Percentiles rank a stretch among this genome's conserved stretches.
Evolutionary conservation across 1,140 invertebrate genomes (phyloP).

Genomic region (Zaprionus tsacasi): DNA sequence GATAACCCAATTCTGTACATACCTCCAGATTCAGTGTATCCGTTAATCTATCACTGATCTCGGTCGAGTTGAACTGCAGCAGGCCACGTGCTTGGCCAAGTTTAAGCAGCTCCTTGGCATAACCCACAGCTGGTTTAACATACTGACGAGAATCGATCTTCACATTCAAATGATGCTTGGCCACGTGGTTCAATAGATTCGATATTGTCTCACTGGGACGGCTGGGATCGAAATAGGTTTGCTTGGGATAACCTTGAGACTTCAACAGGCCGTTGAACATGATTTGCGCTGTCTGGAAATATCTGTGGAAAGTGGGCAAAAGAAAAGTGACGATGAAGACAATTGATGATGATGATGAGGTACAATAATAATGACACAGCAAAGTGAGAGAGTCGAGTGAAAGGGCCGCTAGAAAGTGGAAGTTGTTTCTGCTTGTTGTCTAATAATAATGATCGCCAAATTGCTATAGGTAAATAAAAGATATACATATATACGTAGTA

Average conservation of each 20-base stretch:
- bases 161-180: conserved; percentile 89
- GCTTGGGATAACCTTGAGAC: conserved; percentile 89
- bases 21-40: conserved; percentile 91
- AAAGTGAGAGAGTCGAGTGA: conserved; percentile 53
- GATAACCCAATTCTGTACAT: conserved; percentile 44
- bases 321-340: conserved; percentile 40
- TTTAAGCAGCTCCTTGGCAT: conserved; percentile 88
- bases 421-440: conserved; percentile 54
- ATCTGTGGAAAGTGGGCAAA: conserved; percentile 86
- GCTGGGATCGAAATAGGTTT: conserved; percentile 88
- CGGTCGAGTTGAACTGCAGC: conserved; percentile 86
- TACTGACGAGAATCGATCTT: conserved; percentile 90
- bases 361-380: conserved; percentile 64
- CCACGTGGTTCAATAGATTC: conserved; percentile 88
- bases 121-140: conserved; percentile 89
- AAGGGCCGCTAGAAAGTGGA: conserved; percentile 79
- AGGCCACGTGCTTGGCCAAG: conserved; percentile 88
- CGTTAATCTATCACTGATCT: conserved; percentile 90
- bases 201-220: conserved; percentile 88
- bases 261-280: conserved; percentile 91
- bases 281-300: conserved; percentile 88
- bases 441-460: conserved; percentile 45
- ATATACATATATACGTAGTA: neutral
- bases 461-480: conserved; percentile 12
- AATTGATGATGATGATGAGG: conserved; percentile 39